phyloP scores from a whole-genome alignment of 2,797 vertebrate species.

The Cryptoblepharus egeriae region DNA sequence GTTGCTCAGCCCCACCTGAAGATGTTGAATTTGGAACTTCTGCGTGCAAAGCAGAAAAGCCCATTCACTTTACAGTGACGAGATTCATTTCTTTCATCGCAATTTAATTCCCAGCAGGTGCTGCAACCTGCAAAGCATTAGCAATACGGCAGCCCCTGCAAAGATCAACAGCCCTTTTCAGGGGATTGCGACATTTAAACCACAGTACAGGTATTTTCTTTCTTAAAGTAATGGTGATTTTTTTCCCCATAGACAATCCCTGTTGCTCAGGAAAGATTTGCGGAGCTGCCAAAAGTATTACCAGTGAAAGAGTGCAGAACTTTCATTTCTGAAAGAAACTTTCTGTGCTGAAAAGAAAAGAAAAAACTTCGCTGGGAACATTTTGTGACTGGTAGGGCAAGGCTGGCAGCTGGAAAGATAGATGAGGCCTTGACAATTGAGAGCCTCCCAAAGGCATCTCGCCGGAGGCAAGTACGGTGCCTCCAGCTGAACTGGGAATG shows the following conservation, averaged over 20 bases:
- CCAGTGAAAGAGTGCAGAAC: constrained; percentile 14
- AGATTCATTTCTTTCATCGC: constrained; percentile 49
- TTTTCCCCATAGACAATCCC: constrained; percentile 1
- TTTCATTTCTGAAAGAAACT: neutral
- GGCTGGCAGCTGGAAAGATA: neutral
- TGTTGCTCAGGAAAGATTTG: constrained; percentile 43
- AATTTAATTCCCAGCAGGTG: constrained; percentile 50
- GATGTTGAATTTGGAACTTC: no score
- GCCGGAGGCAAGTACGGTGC: constrained; percentile 2
- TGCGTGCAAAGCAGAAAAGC: no score
- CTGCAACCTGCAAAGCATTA: constrained; percentile 29
- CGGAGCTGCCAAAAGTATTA: constrained; percentile 44
- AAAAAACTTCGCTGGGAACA: neutral
- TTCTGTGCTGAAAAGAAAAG: constrained; percentile 1
- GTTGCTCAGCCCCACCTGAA: no score
- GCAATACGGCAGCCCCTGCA: constrained; percentile 22
- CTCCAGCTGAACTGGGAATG: neutral
- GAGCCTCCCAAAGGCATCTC: constrained; percentile 11
- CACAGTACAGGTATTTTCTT: constrained; percentile 23
- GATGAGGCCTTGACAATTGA: constrained; percentile 3
- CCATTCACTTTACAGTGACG: constrained; percentile 2
- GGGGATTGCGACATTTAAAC: constrained; percentile 39
- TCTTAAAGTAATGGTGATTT: neutral
- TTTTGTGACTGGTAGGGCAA: neutral
- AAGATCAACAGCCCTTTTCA: constrained; percentile 34